Conservation (phyloP, 2,888 invertebrate species). For the Meiosimyza decipiens region DNA sequence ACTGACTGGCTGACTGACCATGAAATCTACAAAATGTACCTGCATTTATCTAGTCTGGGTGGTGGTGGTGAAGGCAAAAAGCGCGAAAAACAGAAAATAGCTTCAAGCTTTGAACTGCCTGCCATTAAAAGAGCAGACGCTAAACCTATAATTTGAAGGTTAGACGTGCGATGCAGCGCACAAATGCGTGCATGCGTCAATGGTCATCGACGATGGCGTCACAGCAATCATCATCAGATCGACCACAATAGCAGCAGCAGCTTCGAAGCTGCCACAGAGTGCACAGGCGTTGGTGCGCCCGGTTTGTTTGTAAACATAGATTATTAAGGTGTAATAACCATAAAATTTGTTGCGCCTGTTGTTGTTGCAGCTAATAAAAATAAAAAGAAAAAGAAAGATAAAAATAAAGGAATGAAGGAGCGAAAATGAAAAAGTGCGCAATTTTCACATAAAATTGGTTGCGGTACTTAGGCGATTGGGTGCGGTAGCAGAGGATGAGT, state of each 20-base stretch:
- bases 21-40: not conserved
- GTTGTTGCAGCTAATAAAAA: constrained; percentile 1
- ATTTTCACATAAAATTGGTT: constrained; percentile 36
- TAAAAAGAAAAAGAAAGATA: not conserved
- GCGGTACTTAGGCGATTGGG: constrained; percentile 23
- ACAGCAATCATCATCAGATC: constrained; percentile 7
- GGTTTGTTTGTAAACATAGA: constrained; percentile 62
- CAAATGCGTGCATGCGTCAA: constrained; percentile 19
- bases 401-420: not conserved
- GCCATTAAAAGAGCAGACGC: constrained; percentile 40
- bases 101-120: constrained; percentile 36
- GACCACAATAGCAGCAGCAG: not conserved
- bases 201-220: constrained; percentile 2
- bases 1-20: constrained; percentile 30
- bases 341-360: constrained; percentile 58
- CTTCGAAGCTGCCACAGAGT: not conserved
- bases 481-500: too few relatives aligned
- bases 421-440: not conserved
- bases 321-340: constrained; percentile 64
- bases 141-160: constrained; percentile 32
- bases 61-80: constrained; percentile 2
- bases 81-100: constrained; percentile 28
- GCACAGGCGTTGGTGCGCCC: constrained; percentile 47
- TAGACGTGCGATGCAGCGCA: constrained; percentile 15
- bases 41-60: too few relatives aligned